phyloP scores from a whole-genome alignment of 2,888 invertebrate species.

The Oeneis ivallda region DNA sequence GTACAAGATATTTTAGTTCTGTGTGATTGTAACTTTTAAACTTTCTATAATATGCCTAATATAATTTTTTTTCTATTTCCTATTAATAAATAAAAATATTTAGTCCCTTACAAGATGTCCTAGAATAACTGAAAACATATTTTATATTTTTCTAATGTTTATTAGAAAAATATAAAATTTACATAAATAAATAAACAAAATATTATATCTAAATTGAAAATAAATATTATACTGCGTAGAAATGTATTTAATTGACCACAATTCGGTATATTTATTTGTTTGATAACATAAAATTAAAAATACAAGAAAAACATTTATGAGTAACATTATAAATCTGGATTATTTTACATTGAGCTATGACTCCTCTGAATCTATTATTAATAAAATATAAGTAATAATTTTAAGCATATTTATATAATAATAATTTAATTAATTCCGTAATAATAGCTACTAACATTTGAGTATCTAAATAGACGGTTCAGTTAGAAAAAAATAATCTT shows the following conservation, averaged over 20 bases:
- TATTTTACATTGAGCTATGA: not conserved
- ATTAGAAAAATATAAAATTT: not conserved
- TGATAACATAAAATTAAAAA: not conserved
- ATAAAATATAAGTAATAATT: not conserved
- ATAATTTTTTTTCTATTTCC: not conserved
- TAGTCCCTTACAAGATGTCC: not conserved
- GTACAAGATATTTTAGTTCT: not conserved
- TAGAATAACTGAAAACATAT: not conserved
- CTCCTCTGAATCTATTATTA: not conserved
- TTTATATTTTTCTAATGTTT: not conserved
- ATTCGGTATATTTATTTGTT: conserved; percentile 26
- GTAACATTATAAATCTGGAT: not conserved
- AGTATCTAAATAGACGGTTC: too few relatives aligned
- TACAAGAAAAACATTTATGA: not conserved
- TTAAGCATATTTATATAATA: too few relatives aligned
- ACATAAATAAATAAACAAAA: not conserved
- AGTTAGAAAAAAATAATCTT: not conserved
- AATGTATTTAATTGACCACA: conserved; percentile 32
- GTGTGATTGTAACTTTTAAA: not conserved
- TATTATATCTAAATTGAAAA: not conserved
- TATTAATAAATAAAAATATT: not conserved
- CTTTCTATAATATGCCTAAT: not conserved
- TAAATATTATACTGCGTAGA: conserved; percentile 11
- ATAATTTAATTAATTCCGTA: too few relatives aligned
- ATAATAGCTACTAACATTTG: too few relatives aligned